Conservation (phyloP, 64 coral and sea anemone species). For the Acropora tenuis region DNA sequence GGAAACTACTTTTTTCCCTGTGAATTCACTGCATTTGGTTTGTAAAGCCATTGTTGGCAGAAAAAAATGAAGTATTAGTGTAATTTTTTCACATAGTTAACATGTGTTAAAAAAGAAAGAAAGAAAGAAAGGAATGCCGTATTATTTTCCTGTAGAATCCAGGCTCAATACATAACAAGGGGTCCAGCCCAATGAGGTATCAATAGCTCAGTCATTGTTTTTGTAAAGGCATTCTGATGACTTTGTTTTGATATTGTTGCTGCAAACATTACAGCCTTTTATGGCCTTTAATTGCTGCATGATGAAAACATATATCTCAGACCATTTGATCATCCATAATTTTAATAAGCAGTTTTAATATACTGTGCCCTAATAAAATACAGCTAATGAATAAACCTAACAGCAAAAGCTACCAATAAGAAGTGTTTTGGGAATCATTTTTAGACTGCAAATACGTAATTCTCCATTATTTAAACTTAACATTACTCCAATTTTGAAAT, state of each 20-base stretch:
- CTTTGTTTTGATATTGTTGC: conserved; percentile 34
- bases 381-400: no score
- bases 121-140: conserved; percentile 8
- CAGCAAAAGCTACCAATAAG: no score
- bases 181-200: conserved; percentile 32
- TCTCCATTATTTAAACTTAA: no score
- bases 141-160: conserved; percentile 37
- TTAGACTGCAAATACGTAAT: no score
- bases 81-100: no score
- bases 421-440: no score
- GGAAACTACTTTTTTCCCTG: no score
- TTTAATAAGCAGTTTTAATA: no score
- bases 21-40: no score
- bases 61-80: not conserved
- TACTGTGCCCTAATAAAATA: no score
- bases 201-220: not conserved
- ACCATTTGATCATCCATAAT: not conserved
- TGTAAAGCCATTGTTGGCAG: no score
- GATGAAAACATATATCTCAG: not conserved
- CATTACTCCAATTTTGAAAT: no score
- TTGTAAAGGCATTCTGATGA: not conserved
- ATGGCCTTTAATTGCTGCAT: not conserved
- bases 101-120: not conserved
- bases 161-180: conserved; percentile 12
- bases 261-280: conserved; percentile 16